Evolutionary conservation across 1,140 invertebrate genomes (phyloP).

Genomic region (Probaryconus sp.): DNA sequence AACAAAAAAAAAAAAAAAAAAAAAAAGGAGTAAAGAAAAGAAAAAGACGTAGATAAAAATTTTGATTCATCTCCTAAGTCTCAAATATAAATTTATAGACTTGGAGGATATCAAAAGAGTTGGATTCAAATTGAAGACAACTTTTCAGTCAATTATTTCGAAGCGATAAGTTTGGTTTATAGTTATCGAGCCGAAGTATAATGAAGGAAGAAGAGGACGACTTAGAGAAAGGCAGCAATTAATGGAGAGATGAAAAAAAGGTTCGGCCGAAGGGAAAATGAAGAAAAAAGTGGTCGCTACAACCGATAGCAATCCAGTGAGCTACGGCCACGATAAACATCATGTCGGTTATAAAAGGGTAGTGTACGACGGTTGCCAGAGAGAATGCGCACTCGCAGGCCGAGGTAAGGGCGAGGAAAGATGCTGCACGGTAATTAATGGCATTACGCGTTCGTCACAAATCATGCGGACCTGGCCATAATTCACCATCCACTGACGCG

Average conservation of each 20-base stretch:
- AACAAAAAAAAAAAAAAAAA: too few species aligned
- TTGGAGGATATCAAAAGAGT: too few species aligned
- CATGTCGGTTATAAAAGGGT: conserved; percentile 54
- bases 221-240: conserved; percentile 55
- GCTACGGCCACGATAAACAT: conserved; percentile 51
- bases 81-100: too few species aligned
- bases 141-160: conserved; percentile 2
- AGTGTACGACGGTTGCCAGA: conserved; percentile 17
- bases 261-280: neutral
- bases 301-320: conserved; percentile 52
- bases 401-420: conserved; percentile 72
- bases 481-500: conserved; percentile 69
- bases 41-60: too few species aligned
- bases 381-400: conserved; percentile 19
- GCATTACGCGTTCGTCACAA: conserved; percentile 72
- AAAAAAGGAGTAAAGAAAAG: too few species aligned
- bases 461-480: conserved; percentile 73
- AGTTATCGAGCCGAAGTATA: neutral
- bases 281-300: conserved; percentile 30
- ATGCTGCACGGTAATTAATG: conserved; percentile 75
- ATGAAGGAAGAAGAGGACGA: conserved; percentile 17
- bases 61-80: too few species aligned
- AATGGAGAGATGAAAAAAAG: conserved; percentile 64
- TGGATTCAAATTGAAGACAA: too few species aligned
- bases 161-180: conserved; percentile 6